Percentiles rank a stretch among this genome's conserved stretches.
Conservation (phyloP, 2,888 invertebrate species). For the Colletes collaris region DNA sequence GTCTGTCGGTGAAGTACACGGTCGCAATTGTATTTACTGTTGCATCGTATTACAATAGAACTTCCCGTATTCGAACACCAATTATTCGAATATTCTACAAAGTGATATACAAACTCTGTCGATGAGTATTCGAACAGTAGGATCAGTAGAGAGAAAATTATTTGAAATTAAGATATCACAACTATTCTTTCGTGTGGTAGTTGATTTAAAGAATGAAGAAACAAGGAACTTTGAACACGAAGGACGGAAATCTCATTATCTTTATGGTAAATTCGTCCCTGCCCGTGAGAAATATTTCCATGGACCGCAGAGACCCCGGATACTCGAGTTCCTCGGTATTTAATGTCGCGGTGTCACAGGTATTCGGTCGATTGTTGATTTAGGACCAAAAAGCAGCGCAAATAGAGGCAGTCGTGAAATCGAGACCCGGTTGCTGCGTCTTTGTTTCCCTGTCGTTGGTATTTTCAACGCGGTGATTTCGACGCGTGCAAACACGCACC, state of each 20-base stretch:
- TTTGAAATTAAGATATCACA: no score
- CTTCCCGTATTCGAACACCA: background rate
- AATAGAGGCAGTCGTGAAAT: conserved; percentile 44
- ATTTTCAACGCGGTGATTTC: conserved; percentile 38
- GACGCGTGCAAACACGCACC: conserved; percentile 32
- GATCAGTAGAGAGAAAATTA: no score
- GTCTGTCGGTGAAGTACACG: conserved; percentile 36
- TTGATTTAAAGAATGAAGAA: no score
- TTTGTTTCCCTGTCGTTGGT: background rate
- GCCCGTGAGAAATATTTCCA: conserved; percentile 50
- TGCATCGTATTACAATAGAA: conserved; percentile 2
- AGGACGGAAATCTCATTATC: no score
- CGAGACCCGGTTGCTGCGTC: background rate
- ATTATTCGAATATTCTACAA: no score
- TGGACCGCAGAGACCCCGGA: conserved; percentile 10
- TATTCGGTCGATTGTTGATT: conserved; percentile 62
- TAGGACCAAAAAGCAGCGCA: conserved; percentile 50
- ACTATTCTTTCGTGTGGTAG: no score
- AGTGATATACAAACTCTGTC: no score
- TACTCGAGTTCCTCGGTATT: conserved; percentile 19
- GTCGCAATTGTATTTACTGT: conserved; percentile 11
- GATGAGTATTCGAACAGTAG: no score
- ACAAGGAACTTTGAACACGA: no score
- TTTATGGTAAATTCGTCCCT: background rate
- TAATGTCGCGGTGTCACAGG: conserved; percentile 45